Base-by-base conservation (phyloP, 2,888 invertebrate genomes). In the Calameuta filiformis region DNA sequence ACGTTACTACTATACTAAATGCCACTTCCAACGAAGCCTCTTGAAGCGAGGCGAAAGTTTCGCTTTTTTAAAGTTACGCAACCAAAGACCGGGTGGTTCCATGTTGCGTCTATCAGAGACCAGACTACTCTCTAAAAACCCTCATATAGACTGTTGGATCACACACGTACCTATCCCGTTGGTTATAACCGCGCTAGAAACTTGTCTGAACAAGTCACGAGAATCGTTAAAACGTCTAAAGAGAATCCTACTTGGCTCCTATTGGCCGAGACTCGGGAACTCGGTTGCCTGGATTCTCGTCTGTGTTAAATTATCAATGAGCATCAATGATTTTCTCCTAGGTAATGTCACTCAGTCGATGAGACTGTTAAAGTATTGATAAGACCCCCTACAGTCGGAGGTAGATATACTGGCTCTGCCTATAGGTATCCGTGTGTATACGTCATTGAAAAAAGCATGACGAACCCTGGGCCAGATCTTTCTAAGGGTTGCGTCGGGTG, bases 31-130 rank as follows among this genome's bases (percentile, higher is more conserved):
- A 31, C 1, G 71, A 71, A 71, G 71, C 2, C 12, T 12, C 84
- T 86, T 86, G 85, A 88, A 89, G 87, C 87, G 87, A 88, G 85
- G 83, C 86, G 83, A 83, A 78, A 81, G 76, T 82, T 77, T 71
- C 12, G 71, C 9, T 15, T 12, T 31, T 71, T 71, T 34, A 0
- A 31, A 12, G 71, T 71, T 71, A 12, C 71, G 71, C 12, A 31
- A 71, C 33, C 23, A 56, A 23, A 56, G 37, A 15, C 56, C 23
- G 2, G 15, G 23, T 23, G 56, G 56, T 6, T 56, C 56, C 23
- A 56, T 9, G 56, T 23, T 56, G 23, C 56, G 23, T 23, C 56
- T 56, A 56, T 23, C 56, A 0, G 23, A 56, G 23, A 56, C 23
- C 23, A 23, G 23, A 9, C 56, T 23, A 23, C 56, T 6, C 56